phyloP scores from a whole-genome alignment of 2,797 vertebrate genomes.

The Hylomyscus alleni region DNA sequence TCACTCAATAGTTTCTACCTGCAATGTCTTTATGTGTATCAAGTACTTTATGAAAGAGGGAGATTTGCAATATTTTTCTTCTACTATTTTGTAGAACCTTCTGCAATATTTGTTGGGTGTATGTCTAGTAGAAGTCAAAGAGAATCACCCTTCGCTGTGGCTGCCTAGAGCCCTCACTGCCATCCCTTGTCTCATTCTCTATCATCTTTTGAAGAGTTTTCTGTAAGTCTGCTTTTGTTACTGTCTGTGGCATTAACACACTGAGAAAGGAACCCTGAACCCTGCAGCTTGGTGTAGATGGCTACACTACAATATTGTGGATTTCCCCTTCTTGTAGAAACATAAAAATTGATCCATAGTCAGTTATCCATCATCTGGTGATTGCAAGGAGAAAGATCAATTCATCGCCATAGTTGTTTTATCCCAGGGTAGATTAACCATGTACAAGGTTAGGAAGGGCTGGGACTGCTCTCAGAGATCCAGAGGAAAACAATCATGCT shows the following conservation, averaged over 20 bases:
- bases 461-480: neutral
- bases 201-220: constrained; percentile 28
- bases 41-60: neutral
- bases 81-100: neutral
- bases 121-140: neutral
- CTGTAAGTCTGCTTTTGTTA: neutral
- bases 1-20: neutral
- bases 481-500: neutral
- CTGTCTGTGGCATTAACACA: constrained; percentile 14
- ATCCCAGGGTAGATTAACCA: neutral
- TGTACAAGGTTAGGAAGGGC: neutral
- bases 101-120: neutral
- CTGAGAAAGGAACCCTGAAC: neutral
- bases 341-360: neutral
- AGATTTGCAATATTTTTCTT: neutral
- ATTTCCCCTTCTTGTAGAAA: neutral
- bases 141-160: neutral
- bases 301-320: neutral
- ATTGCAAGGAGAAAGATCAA: neutral
- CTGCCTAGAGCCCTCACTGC: neutral
- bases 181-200: neutral
- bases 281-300: neutral
- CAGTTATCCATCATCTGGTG: neutral
- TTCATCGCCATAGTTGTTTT: neutral
- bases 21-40: neutral